Evolutionary conservation across 2,888 invertebrate species (phyloP).

Genomic region (Elmis aenea): DNA sequence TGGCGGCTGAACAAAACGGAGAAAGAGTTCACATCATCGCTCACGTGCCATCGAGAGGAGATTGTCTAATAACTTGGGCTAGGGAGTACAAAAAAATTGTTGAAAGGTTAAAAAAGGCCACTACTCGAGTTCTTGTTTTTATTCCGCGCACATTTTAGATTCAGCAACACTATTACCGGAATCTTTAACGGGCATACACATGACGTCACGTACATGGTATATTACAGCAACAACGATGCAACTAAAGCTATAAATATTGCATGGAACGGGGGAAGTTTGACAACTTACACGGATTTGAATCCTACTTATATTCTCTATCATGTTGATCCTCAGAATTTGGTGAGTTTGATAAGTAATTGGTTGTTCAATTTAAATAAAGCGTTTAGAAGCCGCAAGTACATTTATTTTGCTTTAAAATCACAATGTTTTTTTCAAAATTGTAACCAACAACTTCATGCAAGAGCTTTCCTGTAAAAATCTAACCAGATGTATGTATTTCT

Average conservation of each 20-base stretch:
- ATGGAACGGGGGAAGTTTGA: conserved; percentile 58
- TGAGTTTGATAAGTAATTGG: conserved; percentile 13
- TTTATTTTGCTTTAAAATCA: too few species aligned
- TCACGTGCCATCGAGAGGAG: conserved; percentile 70
- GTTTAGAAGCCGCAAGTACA: too few species aligned
- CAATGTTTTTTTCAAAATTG: too few species aligned
- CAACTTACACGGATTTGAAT: conserved; percentile 59
- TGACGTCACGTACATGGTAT: conserved; percentile 68
- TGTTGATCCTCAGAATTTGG: conserved; percentile 31
- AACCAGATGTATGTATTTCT: too few species aligned
- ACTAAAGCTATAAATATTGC: conserved; percentile 61
- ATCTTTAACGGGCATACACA: conserved; percentile 86
- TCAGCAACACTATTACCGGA: conserved; percentile 67
- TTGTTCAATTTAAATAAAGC: too few species aligned
- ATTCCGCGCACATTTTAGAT: conserved; percentile 54
- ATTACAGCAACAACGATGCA: conserved; percentile 55
- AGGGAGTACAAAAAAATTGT: conserved; percentile 65
- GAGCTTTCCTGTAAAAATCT: too few species aligned
- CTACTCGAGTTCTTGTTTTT: too few species aligned
- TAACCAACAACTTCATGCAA: too few species aligned
- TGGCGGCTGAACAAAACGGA: conserved; percentile 51
- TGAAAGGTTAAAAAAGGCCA: too few species aligned
- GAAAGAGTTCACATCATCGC: conserved; percentile 79
- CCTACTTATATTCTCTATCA: conserved; percentile 50
- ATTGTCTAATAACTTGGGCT: conserved; percentile 65